These are phyloP conservation scores for Clupea harengus DNA, from an alignment of 2,113 vertebrate genomes.

Conservation along the genomic window DNA sequence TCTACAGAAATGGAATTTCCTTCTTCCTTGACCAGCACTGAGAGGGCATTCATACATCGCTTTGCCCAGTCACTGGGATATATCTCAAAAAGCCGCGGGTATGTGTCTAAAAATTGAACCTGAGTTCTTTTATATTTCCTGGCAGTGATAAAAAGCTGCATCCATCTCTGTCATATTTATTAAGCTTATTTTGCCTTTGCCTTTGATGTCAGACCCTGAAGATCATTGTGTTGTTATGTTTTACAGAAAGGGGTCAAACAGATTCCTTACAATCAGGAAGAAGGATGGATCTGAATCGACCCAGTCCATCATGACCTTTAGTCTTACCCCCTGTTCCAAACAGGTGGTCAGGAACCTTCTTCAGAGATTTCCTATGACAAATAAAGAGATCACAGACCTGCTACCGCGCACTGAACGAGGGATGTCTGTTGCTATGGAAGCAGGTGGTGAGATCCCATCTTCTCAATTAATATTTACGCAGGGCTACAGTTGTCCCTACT, in stretches of 20 bases:
- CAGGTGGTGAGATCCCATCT: conserved; percentile 66
- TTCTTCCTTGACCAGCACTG: conserved; percentile 83
- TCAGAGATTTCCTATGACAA: conserved; percentile 82
- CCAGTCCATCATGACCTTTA: conserved; percentile 74
- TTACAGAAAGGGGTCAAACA: conserved; percentile 80
- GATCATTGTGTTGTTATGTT: not conserved
- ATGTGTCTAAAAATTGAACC: conserved; percentile 44
- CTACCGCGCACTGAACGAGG: conserved; percentile 74
- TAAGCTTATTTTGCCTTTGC: not conserved
- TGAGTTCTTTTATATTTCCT: not conserved
- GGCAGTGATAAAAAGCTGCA: not conserved
- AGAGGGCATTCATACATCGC: conserved; percentile 89
- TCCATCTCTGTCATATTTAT: not conserved
- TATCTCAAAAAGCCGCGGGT: conserved; percentile 92
- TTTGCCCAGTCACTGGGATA: conserved; percentile 86
- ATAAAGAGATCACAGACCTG: conserved; percentile 81
- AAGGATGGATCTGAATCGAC: conserved; percentile 74
- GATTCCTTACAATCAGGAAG: conserved; percentile 87
- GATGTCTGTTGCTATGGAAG: conserved; percentile 64
- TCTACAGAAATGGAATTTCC: conserved; percentile 89
- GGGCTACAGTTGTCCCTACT: not conserved
- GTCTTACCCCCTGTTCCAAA: conserved; percentile 73
- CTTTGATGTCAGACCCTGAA: not conserved
- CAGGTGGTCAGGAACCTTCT: conserved; percentile 73
- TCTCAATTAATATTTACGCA: not conserved